A percentile compares a stretch with the other conserved stretches of the same genome.
Evolutionary conservation across 2,888 invertebrate species (phyloP).

Genomic region (Lasioglossum malachurum): DNA sequence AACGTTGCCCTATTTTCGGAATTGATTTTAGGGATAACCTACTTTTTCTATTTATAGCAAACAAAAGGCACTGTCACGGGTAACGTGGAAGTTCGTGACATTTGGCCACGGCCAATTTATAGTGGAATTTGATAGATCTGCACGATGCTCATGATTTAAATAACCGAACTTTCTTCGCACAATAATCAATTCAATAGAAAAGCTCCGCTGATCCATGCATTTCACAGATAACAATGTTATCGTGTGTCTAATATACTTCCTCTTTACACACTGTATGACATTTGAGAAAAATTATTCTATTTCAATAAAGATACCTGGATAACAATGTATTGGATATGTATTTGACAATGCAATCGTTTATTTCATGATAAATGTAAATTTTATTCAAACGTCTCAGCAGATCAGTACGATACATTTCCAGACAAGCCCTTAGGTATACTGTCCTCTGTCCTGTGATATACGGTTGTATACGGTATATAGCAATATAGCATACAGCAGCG

Average conservation of each 20-base stretch:
- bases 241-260: neutral
- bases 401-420: conserved; percentile 1
- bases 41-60: conserved; percentile 78
- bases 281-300: neutral
- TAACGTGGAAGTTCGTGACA: conserved; percentile 54
- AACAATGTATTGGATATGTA: conserved; percentile 2
- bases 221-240: neutral
- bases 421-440: neutral
- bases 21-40: conserved; percentile 78
- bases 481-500: neutral
- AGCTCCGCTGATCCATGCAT: neutral
- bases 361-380: conserved; percentile 10
- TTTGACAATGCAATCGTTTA: neutral
- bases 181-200: neutral
- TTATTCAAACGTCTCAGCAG: neutral
- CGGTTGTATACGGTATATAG: neutral
- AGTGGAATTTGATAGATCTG: neutral
- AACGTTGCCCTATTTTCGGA: conserved; percentile 63
- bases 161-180: neutral
- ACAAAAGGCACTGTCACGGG: conserved; percentile 59
- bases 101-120: conserved; percentile 46
- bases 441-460: neutral
- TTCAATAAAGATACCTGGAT: conserved; percentile 7
- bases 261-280: neutral
- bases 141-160: neutral